phyloP scores from a whole-genome alignment of 2,888 invertebrate genomes.

The Polia nebulosa region DNA sequence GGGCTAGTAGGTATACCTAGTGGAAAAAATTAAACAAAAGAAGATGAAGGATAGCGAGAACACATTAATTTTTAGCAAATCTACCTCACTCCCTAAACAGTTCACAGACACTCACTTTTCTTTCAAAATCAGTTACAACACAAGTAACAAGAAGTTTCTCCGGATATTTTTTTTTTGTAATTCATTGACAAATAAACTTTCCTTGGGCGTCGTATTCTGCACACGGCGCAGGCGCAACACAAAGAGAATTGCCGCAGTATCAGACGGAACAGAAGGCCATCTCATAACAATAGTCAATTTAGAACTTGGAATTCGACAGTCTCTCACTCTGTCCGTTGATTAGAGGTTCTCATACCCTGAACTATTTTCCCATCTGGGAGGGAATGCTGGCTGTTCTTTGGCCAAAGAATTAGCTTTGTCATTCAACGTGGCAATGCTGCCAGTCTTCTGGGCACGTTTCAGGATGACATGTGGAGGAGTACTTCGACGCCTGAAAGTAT shows the following conservation, averaged over 20 bases:
- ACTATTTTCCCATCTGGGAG: no score
- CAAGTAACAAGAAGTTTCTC: constrained; percentile 58
- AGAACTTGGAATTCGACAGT: not conserved
- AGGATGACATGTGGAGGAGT: no score
- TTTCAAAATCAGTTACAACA: constrained; percentile 52
- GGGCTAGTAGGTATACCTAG: no score
- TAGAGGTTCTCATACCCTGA: constrained; percentile 3
- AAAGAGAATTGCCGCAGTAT: constrained; percentile 37
- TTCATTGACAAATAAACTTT: constrained; percentile 67
- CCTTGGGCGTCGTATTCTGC: constrained; percentile 63
- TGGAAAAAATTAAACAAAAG: no score
- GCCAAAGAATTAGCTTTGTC: no score
- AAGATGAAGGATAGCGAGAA: no score
- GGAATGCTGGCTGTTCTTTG: no score
- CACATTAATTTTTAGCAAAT: no score
- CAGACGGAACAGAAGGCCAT: constrained; percentile 36
- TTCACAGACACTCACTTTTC: not conserved
- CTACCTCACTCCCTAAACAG: no score
- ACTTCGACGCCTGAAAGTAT: no score
- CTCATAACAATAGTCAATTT: constrained; percentile 28
- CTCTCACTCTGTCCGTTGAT: not conserved
- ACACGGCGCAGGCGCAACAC: constrained; percentile 54
- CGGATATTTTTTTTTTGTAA: constrained; percentile 56
- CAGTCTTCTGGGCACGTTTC: no score
- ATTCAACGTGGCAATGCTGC: no score